Conservation (phyloP, 2,113 vertebrate species). For the Labrus mixtus region DNA sequence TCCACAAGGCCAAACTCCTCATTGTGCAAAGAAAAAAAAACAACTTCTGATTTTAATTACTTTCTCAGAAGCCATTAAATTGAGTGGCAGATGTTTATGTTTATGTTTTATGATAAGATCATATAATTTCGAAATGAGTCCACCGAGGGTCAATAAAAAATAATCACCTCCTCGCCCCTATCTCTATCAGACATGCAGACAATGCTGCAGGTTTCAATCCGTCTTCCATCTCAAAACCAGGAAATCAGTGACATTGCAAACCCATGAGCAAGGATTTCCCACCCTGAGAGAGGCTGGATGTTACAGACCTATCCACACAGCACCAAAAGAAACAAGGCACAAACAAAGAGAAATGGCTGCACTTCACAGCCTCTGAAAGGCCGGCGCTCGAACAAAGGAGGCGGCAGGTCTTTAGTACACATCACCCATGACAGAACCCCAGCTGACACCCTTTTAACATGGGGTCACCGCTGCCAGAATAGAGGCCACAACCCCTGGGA, state of each 20-base stretch:
- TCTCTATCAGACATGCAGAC: slow-evolving; percentile 70
- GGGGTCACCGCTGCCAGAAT: slow-evolving; percentile 82
- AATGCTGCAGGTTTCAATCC: slow-evolving; percentile 60
- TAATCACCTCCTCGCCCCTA: slow-evolving; percentile 23
- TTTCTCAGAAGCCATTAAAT: background rate
- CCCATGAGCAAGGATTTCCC: slow-evolving; percentile 58
- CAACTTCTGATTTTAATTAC: slow-evolving; percentile 3
- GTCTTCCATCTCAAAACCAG: slow-evolving; percentile 49
- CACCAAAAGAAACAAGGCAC: slow-evolving; percentile 59
- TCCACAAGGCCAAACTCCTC: background rate
- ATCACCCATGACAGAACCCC: slow-evolving; percentile 80
- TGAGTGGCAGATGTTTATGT: background rate
- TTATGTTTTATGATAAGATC: background rate
- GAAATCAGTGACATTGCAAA: slow-evolving; percentile 64
- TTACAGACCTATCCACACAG: slow-evolving; percentile 58
- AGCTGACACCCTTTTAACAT: slow-evolving; percentile 86
- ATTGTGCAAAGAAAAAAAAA: background rate
- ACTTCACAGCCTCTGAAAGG: slow-evolving; percentile 76
- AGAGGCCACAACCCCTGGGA: slow-evolving; percentile 80
- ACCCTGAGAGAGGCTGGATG: slow-evolving; percentile 63
- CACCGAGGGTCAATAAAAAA: slow-evolving; percentile 23
- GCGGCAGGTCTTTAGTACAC: slow-evolving; percentile 80
- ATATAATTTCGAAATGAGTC: slow-evolving; percentile 21
- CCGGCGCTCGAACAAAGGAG: slow-evolving; percentile 77
- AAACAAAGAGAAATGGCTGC: slow-evolving; percentile 71